Percentiles rank a stretch among this genome's conserved stretches.
Evolutionary conservation across 2,888 invertebrate species (phyloP).

Genomic region (Drosophila pegasa): DNA sequence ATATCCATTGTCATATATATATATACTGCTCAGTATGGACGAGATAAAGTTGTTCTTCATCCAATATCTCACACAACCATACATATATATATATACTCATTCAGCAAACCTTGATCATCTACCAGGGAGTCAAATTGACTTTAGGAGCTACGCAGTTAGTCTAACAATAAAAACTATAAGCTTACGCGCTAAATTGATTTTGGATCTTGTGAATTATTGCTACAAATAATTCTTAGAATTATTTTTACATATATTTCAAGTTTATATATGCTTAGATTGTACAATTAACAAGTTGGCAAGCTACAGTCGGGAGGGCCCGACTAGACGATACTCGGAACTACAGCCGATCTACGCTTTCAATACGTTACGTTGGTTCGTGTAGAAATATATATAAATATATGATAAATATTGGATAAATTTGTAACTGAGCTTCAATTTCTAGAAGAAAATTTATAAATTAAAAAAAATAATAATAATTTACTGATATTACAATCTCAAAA

Average conservation of each 20-base stretch:
- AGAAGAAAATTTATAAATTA: too few relatives aligned
- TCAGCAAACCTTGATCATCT: conserved; percentile 52
- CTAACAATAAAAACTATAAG: neutral
- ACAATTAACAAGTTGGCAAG: neutral
- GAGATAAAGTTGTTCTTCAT: neutral
- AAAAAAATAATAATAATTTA: too few relatives aligned
- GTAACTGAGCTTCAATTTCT: too few relatives aligned
- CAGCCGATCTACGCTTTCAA: neutral
- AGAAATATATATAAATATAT: too few relatives aligned
- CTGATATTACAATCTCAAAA: too few relatives aligned
- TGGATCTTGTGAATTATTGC: neutral
- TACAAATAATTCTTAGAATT: neutral
- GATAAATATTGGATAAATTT: too few relatives aligned
- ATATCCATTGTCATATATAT: neutral
- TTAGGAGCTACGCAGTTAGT: conserved; percentile 1
- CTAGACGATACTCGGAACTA: neutral
- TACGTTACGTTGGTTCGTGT: too few relatives aligned
- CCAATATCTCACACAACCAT: neutral
- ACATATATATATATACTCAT: conserved; percentile 3
- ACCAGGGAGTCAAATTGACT: conserved; percentile 18
- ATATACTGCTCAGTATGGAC: neutral
- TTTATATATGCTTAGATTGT: neutral
- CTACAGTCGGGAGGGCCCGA: neutral
- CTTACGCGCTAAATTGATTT: conserved; percentile 2
- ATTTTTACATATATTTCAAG: neutral